Percentiles rank a stretch among this genome's conserved stretches.
Conservation (phyloP, 2,113 vertebrate species). For the Poeciliopsis turrubarensis region DNA sequence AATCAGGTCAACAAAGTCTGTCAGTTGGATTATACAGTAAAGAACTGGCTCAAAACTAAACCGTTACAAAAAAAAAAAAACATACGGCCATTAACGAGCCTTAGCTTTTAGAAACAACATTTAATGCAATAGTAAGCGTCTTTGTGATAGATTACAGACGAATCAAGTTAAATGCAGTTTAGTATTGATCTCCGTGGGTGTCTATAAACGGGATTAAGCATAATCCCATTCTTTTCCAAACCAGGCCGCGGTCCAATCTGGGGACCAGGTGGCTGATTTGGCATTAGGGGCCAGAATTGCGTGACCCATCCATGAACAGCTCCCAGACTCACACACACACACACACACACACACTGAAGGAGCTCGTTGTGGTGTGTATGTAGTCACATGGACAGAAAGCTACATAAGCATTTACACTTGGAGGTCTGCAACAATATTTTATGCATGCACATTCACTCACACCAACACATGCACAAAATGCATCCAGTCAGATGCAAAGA, state of each 20-base stretch:
- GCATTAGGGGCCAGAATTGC: conserved; percentile 64
- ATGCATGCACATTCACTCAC: conserved; percentile 30
- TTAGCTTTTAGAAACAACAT: conserved; percentile 45
- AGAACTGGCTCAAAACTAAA: conserved; percentile 54
- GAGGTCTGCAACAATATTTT: conserved; percentile 22
- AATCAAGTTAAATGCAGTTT: conserved; percentile 78
- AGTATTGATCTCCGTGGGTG: conserved; percentile 76
- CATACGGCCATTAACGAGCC: conserved; percentile 45
- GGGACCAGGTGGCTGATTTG: conserved; percentile 74
- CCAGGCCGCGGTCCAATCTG: conserved; percentile 69
- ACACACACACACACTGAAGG: background rate
- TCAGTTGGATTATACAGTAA: conserved; percentile 54
- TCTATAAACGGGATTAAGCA: conserved; percentile 77
- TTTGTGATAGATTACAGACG: conserved; percentile 77
- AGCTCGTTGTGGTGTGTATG: background rate
- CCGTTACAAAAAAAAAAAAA: conserved; percentile 28
- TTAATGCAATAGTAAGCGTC: conserved; percentile 75
- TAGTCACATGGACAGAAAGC: conserved; percentile 13
- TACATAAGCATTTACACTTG: conserved; percentile 42
- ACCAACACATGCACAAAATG: conserved; percentile 4
- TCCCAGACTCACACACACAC: conserved; percentile 15
- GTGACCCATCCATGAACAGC: conserved; percentile 43
- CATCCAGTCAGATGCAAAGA: conserved; percentile 26
- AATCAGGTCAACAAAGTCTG: conserved; percentile 66
- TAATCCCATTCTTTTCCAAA: conserved; percentile 79